Percentiles rank a stretch among this genome's conserved stretches.
Evolutionary conservation across 2,797 vertebrate species (phyloP).

Genomic region (Pempheris klunzingeri): DNA sequence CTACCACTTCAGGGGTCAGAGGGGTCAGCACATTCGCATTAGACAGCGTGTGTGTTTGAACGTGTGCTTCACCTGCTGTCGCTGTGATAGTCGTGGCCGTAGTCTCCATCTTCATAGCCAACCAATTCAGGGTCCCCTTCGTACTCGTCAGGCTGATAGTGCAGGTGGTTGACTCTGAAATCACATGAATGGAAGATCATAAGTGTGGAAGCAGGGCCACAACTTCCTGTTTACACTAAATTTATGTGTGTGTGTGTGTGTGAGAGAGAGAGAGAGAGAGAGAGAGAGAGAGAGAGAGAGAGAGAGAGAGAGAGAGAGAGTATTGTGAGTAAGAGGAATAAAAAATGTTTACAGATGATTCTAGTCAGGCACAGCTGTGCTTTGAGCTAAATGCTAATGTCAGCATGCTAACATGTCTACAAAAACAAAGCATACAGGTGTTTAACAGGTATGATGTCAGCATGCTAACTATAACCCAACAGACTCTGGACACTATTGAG

Average conservation of each 20-base stretch:
- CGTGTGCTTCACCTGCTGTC: constrained; percentile 88
- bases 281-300: no score
- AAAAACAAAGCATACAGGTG: neutral
- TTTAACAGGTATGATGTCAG: neutral
- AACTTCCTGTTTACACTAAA: no score
- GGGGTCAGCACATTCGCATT: neutral
- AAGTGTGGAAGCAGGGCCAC: no score
- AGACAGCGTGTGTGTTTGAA: neutral
- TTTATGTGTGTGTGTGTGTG: neutral
- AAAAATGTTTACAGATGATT: no score
- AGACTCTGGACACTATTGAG: no score
- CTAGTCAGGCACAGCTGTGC: neutral
- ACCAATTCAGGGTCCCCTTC: constrained; percentile 82
- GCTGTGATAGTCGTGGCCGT: constrained; percentile 87
- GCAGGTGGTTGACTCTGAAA: constrained; percentile 85
- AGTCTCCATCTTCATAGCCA: constrained; percentile 88
- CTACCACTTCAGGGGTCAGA: constrained; percentile 17
- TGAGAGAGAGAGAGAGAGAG: neutral
- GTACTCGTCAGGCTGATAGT: constrained; percentile 83
- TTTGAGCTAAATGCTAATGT: neutral
- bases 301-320: neutral
- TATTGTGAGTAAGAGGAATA: neutral
- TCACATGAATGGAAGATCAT: constrained; percentile 20
- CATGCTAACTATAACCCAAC: neutral
- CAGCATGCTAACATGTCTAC: neutral